These are phyloP conservation scores for Meteorus colon DNA, from an alignment of 2,888 invertebrate genomes.

Conservation along the genomic window DNA sequence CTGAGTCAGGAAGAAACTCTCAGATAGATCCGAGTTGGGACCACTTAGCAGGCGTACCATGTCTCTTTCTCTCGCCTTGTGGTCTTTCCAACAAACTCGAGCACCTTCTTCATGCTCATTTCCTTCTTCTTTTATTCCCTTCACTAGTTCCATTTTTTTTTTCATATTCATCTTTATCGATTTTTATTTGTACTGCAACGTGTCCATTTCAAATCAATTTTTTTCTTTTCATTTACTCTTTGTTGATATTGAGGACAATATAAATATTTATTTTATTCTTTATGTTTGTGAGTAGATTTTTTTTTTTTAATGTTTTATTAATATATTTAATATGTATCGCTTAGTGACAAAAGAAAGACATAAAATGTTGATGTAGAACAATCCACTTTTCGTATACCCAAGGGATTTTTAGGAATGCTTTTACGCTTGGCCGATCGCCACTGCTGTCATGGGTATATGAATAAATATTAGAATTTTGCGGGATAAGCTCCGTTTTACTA, in stretches of 20 bases:
- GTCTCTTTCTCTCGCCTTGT: slow-evolving; percentile 48
- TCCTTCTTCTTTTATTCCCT: slow-evolving; percentile 31
- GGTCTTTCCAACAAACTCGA: slow-evolving; percentile 34
- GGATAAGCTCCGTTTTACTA: slow-evolving; percentile 69
- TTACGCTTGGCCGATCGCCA: slow-evolving; percentile 65
- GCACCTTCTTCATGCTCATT: slow-evolving; percentile 52
- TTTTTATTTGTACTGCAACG: slow-evolving; percentile 30
- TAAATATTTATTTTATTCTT: slow-evolving; percentile 6
- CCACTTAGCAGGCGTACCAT: slow-evolving; percentile 64
- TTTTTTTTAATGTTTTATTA: neutral
- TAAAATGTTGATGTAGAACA: slow-evolving; percentile 65
- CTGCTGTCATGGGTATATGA: slow-evolving; percentile 62
- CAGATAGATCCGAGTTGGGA: slow-evolving; percentile 58
- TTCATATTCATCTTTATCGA: slow-evolving; percentile 47
- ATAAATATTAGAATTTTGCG: slow-evolving; percentile 71
- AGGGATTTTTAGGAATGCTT: slow-evolving; percentile 67
- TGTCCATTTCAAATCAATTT: slow-evolving; percentile 5
- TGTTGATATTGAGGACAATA: neutral
- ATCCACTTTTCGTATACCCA: slow-evolving; percentile 65
- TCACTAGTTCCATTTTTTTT: slow-evolving; percentile 46
- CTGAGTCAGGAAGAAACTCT: slow-evolving; percentile 49
- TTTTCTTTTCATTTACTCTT: neutral
- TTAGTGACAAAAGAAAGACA: slow-evolving; percentile 15
- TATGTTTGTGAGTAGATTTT: neutral
- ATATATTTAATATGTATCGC: slow-evolving; percentile 27